Evolutionary conservation across 1,140 invertebrate genomes (phyloP).

Genomic region (Caenorhabditis briggsae): DNA sequence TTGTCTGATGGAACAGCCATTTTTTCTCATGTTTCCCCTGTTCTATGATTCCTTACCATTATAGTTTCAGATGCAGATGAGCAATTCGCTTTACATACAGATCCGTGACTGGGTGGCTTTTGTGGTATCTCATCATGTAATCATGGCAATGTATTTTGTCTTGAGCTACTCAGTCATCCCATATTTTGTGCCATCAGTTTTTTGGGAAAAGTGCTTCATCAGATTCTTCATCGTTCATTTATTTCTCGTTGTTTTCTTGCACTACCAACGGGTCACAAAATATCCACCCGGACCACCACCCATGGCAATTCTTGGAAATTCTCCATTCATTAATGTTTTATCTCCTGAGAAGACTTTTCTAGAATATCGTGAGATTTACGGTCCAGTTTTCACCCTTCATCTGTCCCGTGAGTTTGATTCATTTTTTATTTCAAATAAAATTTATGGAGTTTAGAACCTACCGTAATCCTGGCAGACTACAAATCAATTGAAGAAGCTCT

Average conservation of each 20-base stretch:
- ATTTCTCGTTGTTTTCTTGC: background rate
- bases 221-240: slow-evolving; percentile 3
- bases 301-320: slow-evolving; percentile 41
- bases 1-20: background rate
- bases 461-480: slow-evolving; percentile 38
- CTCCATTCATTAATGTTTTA: slow-evolving; percentile 31
- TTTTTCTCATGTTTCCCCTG: background rate
- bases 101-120: background rate
- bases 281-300: slow-evolving; percentile 38
- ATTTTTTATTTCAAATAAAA: background rate
- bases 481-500: slow-evolving; percentile 46
- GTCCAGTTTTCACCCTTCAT: slow-evolving; percentile 52
- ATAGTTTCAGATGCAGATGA: slow-evolving; percentile 16
- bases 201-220: background rate
- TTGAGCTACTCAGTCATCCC: background rate
- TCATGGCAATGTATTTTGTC: slow-evolving; percentile 27
- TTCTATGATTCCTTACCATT: background rate
- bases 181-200: background rate
- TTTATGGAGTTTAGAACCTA: slow-evolving; percentile 13
- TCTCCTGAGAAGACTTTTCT: slow-evolving; percentile 48
- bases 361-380: slow-evolving; percentile 33
- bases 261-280: background rate
- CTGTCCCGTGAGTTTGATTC: background rate
- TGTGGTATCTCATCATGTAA: slow-evolving; percentile 6
- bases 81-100: background rate